Percentiles rank a stretch among this genome's conserved stretches.
Evolutionary conservation across 1,140 invertebrate species (phyloP).

Genomic region (Augochlora pura): DNA sequence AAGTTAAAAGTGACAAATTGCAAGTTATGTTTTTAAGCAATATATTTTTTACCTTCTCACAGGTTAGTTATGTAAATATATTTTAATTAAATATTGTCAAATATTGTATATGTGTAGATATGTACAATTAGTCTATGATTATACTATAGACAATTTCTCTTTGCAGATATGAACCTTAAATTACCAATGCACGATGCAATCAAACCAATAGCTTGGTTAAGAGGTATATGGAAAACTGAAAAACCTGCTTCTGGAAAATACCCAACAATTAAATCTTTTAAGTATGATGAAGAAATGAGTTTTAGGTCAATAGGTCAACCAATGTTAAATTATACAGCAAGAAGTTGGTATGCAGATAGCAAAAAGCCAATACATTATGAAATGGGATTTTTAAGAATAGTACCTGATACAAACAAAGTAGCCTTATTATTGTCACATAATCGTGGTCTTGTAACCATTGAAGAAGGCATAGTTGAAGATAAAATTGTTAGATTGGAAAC

Average conservation of each 20-base stretch:
- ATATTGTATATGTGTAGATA: background rate
- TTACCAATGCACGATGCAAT: constrained; percentile 76
- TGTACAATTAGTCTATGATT: background rate
- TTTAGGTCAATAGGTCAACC: constrained; percentile 84
- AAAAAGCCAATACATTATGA: constrained; percentile 84
- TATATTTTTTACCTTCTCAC: background rate
- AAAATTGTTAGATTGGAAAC: constrained; percentile 77
- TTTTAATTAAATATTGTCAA: background rate
- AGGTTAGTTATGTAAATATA: background rate
- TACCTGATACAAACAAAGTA: constrained; percentile 82
- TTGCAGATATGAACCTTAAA: constrained; percentile 48
- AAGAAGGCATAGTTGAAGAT: constrained; percentile 80
- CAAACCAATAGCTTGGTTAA: constrained; percentile 82
- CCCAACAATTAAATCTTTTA: constrained; percentile 83
- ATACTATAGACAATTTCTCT: background rate
- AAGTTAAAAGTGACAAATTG: too few species aligned
- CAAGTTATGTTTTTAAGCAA: background rate
- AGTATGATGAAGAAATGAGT: constrained; percentile 83
- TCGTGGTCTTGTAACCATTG: constrained; percentile 82
- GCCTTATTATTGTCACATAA: constrained; percentile 84
- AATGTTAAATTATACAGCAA: constrained; percentile 82
- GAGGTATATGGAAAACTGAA: constrained; percentile 83
- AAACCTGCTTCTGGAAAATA: constrained; percentile 79
- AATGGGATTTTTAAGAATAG: constrained; percentile 83
- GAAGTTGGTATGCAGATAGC: constrained; percentile 81